phyloP scores from a whole-genome alignment of 2,888 invertebrate species.

The Abrostola tripartita region DNA sequence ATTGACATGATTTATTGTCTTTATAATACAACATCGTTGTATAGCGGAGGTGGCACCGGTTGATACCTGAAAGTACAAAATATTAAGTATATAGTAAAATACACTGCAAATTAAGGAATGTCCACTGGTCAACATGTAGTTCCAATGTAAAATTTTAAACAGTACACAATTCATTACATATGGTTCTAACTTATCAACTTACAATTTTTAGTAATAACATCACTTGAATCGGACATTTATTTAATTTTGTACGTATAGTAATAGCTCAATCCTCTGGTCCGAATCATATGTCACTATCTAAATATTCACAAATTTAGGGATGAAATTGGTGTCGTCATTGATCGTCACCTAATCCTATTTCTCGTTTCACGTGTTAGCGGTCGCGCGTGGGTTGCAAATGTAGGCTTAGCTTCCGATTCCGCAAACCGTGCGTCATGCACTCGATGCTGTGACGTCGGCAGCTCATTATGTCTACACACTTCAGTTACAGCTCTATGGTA shows the following conservation, averaged over 20 bases:
- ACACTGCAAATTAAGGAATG: background rate
- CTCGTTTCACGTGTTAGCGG: conserved; percentile 60
- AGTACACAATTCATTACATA: too few species aligned
- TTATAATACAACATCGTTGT: conserved; percentile 7
- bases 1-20: conserved; percentile 22
- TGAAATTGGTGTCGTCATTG: conserved; percentile 50
- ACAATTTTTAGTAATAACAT: too few species aligned
- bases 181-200: too few species aligned
- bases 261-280: conserved; percentile 8
- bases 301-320: conserved; percentile 26
- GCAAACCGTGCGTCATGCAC: conserved; percentile 74
- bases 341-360: conserved; percentile 67
- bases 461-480: conserved; percentile 54
- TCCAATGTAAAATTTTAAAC: background rate
- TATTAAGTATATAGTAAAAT: background rate
- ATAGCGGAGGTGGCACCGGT: background rate
- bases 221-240: background rate
- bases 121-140: background rate
- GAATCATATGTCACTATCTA: conserved; percentile 12
- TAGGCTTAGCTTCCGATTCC: conserved; percentile 70
- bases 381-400: conserved; percentile 69
- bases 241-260: background rate
- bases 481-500: conserved; percentile 46
- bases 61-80: background rate
- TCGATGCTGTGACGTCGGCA: conserved; percentile 65